Evolutionary conservation across 2,113 vertebrate species (phyloP).

Genomic region (Aegotheles bennettii): DNA sequence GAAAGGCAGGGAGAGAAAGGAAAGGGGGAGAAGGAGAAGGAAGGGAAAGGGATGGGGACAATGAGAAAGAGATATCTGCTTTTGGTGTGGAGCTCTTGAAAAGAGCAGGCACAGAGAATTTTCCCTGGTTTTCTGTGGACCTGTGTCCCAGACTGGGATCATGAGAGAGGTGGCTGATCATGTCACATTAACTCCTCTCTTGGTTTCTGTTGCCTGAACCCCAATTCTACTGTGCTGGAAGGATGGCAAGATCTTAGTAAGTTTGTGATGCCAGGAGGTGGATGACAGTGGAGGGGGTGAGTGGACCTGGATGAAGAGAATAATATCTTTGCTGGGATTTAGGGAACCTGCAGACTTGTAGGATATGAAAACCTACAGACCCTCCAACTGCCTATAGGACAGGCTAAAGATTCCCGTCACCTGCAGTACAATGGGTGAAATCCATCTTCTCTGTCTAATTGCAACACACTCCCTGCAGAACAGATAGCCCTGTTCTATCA

Average conservation of each 20-base stretch:
- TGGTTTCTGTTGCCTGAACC: background rate
- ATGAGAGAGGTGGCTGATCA: background rate
- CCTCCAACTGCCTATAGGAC: background rate
- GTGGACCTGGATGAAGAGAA: background rate
- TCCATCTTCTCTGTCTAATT: background rate
- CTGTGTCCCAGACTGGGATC: background rate
- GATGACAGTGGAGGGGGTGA: background rate
- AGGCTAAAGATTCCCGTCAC: background rate
- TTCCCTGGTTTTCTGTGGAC: background rate
- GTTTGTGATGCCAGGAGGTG: background rate
- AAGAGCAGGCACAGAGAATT: background rate
- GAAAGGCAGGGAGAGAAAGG: background rate
- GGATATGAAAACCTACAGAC: background rate
- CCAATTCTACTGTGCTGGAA: background rate
- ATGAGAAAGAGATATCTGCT: background rate
- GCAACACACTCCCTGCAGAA: background rate
- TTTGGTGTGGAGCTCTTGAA: background rate
- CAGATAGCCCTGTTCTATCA: background rate
- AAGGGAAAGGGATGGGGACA: background rate
- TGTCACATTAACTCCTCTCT: background rate
- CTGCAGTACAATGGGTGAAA: background rate
- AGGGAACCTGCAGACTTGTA: background rate
- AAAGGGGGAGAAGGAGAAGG: background rate
- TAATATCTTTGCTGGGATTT: background rate
- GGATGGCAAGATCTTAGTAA: background rate